Base-by-base conservation (phyloP, 53 echinoderm and acorn worm genomes). In the Paelopatides confundens region DNA sequence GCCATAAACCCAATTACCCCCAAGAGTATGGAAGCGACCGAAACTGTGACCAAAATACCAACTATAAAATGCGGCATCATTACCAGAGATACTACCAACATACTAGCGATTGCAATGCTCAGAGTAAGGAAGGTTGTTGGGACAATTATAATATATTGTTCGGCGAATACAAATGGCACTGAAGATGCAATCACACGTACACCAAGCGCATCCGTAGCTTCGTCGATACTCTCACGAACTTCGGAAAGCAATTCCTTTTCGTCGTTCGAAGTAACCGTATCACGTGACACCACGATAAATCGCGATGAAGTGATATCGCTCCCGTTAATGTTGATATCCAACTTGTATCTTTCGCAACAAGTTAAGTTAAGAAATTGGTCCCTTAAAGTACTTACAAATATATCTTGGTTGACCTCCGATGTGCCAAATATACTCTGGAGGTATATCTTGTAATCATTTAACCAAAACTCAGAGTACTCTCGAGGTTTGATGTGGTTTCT, bases 11-110 rank as follows among this genome's bases (percentile, higher is more conserved):
- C 94, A 29, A 94, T 49, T 23, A 94, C 88, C 40, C 94, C 94
- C 5, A 85, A 51, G 18, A 85, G 71, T 26, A 94, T 92, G 32
- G 94, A 92, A 18, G 85, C 74, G 48, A 96, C 87, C 51, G 90
- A 91, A 0, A 91, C 38, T 2, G 97, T 92, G 38, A 96, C 93
- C 76, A 93, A 63, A 37, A 95, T 43, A 17, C 94, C 91, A 26
- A 89, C 93, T 21, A 93, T 50, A 5, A 94, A 93, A 86, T 95
- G 88, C 0, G 97, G 97, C 54, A 96, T 94, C 40, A 96, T 71
- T 0, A 96, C 21, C 9, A 96, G 86, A 4, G 97, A 85, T 4
- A 96, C 85, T 1, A 95, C 5, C 30, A 95, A 93, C 97, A 96
- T 96, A 65, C 89, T 88, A 13, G 78, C 88, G 26, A 90, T 76